Evolutionary conservation across 2,888 invertebrate species (phyloP).

Genomic region (Sinelater perroti): DNA sequence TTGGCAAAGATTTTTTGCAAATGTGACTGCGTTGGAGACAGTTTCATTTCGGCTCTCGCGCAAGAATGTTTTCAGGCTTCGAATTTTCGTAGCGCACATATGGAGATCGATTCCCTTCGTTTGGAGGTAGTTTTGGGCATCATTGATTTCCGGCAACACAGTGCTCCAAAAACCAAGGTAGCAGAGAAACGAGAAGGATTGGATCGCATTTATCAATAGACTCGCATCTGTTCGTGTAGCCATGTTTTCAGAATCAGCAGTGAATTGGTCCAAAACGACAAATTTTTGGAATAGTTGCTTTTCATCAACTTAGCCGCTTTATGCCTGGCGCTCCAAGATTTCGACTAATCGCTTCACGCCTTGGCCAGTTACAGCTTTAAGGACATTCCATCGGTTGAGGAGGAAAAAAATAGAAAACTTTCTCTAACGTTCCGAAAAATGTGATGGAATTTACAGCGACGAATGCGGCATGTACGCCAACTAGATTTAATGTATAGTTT

Average conservation of each 20-base stretch:
- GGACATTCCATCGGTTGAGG: slow-evolving; percentile 42
- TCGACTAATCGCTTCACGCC: slow-evolving; percentile 39
- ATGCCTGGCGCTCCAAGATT: slow-evolving; percentile 26
- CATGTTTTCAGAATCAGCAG: slow-evolving; percentile 33
- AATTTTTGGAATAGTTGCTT: slow-evolving; percentile 30
- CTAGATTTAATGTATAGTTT: slow-evolving; percentile 40
- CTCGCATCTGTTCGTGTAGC: slow-evolving; percentile 32
- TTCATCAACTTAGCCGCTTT: slow-evolving; percentile 20
- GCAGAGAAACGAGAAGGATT: too few species aligned
- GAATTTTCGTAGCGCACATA: too few species aligned
- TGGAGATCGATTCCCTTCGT: too few species aligned
- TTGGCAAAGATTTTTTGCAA: too few species aligned
- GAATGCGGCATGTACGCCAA: slow-evolving; percentile 43
- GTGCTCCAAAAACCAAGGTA: too few species aligned
- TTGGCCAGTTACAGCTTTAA: slow-evolving; percentile 39
- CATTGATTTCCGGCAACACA: too few species aligned
- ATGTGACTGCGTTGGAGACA: too few species aligned
- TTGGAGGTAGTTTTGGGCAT: too few species aligned
- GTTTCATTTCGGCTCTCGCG: too few species aligned
- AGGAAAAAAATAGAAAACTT: too few species aligned
- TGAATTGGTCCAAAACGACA: slow-evolving; percentile 37
- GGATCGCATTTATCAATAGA: too few species aligned
- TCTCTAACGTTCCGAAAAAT: slow-evolving; percentile 38
- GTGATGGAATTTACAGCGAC: slow-evolving; percentile 36
- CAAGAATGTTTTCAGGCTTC: too few species aligned